Conservation (phyloP, 1,140 invertebrate genomes). For the Ostrea edulis region DNA sequence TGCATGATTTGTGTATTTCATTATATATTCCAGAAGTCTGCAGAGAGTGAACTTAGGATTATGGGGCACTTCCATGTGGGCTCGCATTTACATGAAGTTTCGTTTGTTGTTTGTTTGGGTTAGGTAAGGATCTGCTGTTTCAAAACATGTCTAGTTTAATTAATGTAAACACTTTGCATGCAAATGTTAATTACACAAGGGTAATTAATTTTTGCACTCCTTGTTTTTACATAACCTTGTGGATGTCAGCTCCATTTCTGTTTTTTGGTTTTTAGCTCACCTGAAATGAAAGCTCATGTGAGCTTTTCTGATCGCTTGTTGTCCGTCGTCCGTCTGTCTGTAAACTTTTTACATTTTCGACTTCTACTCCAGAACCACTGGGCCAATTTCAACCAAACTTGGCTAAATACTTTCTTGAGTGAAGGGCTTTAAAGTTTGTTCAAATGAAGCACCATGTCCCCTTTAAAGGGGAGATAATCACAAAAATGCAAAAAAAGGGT, state of each 20-base stretch:
- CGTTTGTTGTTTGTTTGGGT: not conserved
- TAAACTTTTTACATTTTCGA: too few relatives aligned
- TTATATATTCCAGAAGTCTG: not conserved
- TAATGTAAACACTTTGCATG: conserved; percentile 24
- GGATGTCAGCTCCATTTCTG: not conserved
- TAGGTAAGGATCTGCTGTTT: not conserved
- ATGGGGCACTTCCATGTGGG: not conserved
- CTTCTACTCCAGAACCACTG: too few relatives aligned
- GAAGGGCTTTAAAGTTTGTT: too few relatives aligned
- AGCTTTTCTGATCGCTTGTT: too few relatives aligned
- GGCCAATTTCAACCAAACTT: too few relatives aligned
- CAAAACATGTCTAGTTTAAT: conserved; percentile 13
- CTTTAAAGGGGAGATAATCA: too few relatives aligned
- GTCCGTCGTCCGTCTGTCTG: too few relatives aligned
- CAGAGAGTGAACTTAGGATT: not conserved
- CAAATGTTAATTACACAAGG: not conserved
- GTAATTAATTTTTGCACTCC: not conserved
- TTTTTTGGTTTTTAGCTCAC: too few relatives aligned
- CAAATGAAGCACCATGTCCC: too few relatives aligned
- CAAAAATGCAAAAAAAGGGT: too few relatives aligned
- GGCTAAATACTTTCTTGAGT: too few relatives aligned
- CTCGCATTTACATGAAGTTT: not conserved
- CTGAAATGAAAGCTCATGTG: too few relatives aligned
- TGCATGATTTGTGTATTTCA: not conserved
- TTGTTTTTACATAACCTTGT: not conserved